Evolutionary conservation across 2,888 invertebrate genomes (phyloP), one percentile per base, ranked within the genome.

Genomic region (Calliscelio sp.): DNA sequence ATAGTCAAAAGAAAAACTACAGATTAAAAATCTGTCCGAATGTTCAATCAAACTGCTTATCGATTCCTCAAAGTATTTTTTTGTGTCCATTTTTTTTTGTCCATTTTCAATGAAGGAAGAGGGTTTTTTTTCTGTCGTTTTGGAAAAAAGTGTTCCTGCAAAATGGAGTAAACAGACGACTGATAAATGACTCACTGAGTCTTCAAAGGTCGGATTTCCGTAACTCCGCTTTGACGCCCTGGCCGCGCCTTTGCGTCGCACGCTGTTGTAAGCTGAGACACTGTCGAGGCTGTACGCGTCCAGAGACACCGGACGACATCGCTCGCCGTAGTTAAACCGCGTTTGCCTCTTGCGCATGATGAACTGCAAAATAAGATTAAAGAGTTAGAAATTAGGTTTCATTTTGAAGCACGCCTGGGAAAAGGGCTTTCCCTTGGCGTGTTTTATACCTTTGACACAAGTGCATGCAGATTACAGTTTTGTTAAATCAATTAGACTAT

Each of bases 281-380:
- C 97, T 98, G 93, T 98, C 98, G 92, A 98, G 94, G 89, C 97
- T 97, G 93, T 98, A 98, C 11, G 97, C 97, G 90, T 98, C 98
- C 88, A 98, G 93, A 20, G 97, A 97, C 0, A 98, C 97, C 0
- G 98, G 98, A 0, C 97, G 97, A 90, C 98, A 98, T 73, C 97
- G 95, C 93, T 97, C 97, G 0, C 97, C 97, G 90, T 97, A 97
- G 87, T 96, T 96, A 88, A 97, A 96, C 16, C 96, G 95, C 85
- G 97, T 96, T 81, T 97, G 96, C 6, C 97, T 95, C 87, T 97
- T 96, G 68, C 97, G 95, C 93, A 97, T 96, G 46, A 98, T 94
- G 87, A 97, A 94, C 95, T 97, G 93, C n/a, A 5, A 94, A 51
- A 82, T 38, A 65, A 84, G 35, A 73, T 59, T 81, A 65, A 16